phyloP scores from a whole-genome alignment of 2,797 vertebrate species.

The Anguilla pacifica region DNA sequence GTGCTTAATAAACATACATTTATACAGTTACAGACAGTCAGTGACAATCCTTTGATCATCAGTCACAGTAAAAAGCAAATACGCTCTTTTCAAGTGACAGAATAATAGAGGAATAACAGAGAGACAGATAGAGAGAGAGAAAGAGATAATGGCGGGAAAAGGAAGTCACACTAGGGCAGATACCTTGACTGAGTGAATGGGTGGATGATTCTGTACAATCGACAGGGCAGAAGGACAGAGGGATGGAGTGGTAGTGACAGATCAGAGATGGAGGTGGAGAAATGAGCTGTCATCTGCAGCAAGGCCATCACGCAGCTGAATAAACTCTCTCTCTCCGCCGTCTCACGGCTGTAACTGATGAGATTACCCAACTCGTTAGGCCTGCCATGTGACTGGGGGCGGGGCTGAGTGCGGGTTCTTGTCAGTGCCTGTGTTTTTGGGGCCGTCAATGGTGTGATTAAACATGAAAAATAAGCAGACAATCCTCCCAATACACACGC shows the following conservation, averaged over 20 bases:
- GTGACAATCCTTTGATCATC: background rate
- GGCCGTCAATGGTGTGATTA: background rate
- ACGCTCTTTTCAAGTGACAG: background rate
- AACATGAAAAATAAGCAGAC: background rate
- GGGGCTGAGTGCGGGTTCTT: slow-evolving; percentile 39
- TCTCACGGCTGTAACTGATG: slow-evolving; percentile 47
- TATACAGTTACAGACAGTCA: background rate
- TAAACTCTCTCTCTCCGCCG: slow-evolving; percentile 41
- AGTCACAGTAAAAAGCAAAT: background rate
- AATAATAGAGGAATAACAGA: slow-evolving; percentile 6
- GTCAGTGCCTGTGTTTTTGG: slow-evolving; percentile 27
- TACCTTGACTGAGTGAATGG: no score
- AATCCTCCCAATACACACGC: background rate
- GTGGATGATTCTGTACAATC: background rate
- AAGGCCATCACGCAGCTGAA: slow-evolving; percentile 55
- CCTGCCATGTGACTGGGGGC: slow-evolving; percentile 45
- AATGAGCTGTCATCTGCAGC: slow-evolving; percentile 39
- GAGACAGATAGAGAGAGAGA: background rate
- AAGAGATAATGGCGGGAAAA: background rate
- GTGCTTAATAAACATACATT: background rate
- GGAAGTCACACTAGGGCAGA: background rate
- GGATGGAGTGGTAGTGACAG: slow-evolving; percentile 14
- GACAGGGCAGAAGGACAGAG: background rate
- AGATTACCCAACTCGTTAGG: slow-evolving; percentile 39
- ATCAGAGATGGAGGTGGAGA: slow-evolving; percentile 1